These are phyloP conservation scores for Aurelia aurita DNA, from an alignment of 30 jellyfish, hydroid and myxozoan genomes.

Conservation along the genomic window DNA sequence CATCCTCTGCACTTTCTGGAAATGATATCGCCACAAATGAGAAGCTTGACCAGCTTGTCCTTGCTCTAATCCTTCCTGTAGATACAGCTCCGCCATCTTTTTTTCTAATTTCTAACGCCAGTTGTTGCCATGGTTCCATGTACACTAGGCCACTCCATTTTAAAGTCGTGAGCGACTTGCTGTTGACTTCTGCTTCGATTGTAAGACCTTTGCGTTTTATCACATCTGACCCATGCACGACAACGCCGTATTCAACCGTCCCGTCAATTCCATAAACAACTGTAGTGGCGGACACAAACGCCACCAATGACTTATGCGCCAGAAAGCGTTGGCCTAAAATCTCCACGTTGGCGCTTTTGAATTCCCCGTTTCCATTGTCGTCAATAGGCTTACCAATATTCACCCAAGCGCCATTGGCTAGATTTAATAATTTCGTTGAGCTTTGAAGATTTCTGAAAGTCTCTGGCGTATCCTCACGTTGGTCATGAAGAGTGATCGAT, in stretches of 20 bases:
- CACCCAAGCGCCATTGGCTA: constrained; percentile 22
- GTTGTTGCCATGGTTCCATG: constrained; percentile 73
- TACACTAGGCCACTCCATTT: constrained; percentile 69
- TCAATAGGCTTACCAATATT: constrained; percentile 18
- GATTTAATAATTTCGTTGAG: constrained; percentile 42
- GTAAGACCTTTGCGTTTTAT: constrained; percentile 1
- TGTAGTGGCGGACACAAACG: constrained; percentile 62
- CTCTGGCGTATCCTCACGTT: constrained; percentile 41
- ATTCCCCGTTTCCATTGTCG: constrained; percentile 43
- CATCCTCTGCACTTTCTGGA: constrained; percentile 23
- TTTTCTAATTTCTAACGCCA: constrained; percentile 44
- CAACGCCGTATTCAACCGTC: constrained; percentile 50
- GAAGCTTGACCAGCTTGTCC: constrained; percentile 65
- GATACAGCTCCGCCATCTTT: background rate
- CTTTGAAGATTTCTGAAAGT: constrained; percentile 50
- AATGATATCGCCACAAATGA: constrained; percentile 59
- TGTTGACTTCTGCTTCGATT: constrained; percentile 18
- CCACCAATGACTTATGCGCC: constrained; percentile 59
- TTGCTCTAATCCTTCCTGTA: background rate
- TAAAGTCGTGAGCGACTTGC: constrained; percentile 27
- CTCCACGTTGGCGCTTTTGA: constrained; percentile 47
- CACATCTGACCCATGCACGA: constrained; percentile 16
- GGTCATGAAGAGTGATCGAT: constrained; percentile 14
- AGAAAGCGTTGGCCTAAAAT: constrained; percentile 43
- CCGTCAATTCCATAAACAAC: constrained; percentile 66